Evolutionary conservation across 2,888 invertebrate genomes (phyloP), one percentile per base, ranked within the genome.

Genomic region (Thymelicus sylvestris): DNA sequence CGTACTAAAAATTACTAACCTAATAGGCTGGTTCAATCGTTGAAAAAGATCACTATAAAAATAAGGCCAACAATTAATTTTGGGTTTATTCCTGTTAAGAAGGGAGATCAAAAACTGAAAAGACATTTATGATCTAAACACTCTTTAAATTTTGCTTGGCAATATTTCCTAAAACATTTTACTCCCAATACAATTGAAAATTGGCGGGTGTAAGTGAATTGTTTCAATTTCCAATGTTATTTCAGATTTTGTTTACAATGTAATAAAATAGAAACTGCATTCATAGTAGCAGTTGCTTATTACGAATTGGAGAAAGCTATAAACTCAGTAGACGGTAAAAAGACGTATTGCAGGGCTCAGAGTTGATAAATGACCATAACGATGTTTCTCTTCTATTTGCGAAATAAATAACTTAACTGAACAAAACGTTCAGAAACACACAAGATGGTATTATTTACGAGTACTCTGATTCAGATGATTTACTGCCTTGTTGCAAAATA

Each of bases 321-420:
- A 59, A 66, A 67, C 48, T 67, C 60, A 67, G 67, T 60, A 67
- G 67, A 67, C 60, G 67, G 67, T 63, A 61, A 50, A 66, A 47
- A 50, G 41, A 66, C 13, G 19, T 66, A 39, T 66, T 8, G 31
- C 62, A 12, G 15, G 15, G n/a, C 59, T n/a, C 7, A 39, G 38
- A 59, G 39, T 59, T 59, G 59, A 59, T 59, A 59, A 39, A 59
- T 59, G 39, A 24, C 31, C 59, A 59, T n/a, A n/a, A 39, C 31
- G 38, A 59, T 59, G 13, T 39, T 57, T 59, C 39, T 38, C 7
- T 59, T 39, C 59, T 59, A n/a, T 38, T 39, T 59, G 8, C n/a
- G n/a, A 59, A 59, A 39, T 59, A 59, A 59, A 59, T 59, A 38
- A 38, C 39, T 59, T 39, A 59, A n/a, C 38, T 38, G 39, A 59